A percentile compares a stretch with the other conserved stretches of the same genome.
Evolutionary conservation across 2,888 invertebrate genomes (phyloP).

Genomic region (Epinotia ramella): DNA sequence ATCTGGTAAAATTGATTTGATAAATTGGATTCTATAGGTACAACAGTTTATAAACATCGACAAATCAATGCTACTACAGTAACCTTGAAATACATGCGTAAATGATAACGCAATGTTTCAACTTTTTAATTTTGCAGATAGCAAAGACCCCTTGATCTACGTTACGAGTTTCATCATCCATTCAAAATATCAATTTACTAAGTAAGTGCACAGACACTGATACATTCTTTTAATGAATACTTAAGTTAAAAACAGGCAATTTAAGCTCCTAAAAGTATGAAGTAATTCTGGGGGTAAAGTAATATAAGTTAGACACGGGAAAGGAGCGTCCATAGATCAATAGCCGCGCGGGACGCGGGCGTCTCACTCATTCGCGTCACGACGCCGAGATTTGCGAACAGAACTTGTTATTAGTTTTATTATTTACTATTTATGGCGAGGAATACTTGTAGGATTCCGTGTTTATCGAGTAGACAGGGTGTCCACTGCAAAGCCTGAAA

Average conservation of each 20-base stretch:
- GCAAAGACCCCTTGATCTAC: neutral
- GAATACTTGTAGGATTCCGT: neutral
- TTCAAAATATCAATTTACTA: too few relatives aligned
- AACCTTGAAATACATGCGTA: too few relatives aligned
- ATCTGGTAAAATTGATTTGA: too few relatives aligned
- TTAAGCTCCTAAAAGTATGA: constrained; percentile 5
- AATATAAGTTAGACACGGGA: constrained; percentile 48
- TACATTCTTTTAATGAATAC: neutral
- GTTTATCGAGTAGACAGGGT: neutral
- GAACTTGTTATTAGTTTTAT: constrained; percentile 38
- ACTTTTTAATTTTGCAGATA: neutral
- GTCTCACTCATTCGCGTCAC: constrained; percentile 50
- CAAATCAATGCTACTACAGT: too few relatives aligned
- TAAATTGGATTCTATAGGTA: too few relatives aligned
- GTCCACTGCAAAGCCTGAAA: too few relatives aligned
- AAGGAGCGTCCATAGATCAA: constrained; percentile 48
- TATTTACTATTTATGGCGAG: constrained; percentile 26
- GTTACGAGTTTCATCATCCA: too few relatives aligned
- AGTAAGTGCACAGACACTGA: neutral
- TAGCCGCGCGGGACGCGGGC: constrained; percentile 38
- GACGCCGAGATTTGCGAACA: constrained; percentile 44
- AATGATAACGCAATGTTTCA: neutral
- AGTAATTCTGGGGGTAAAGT: constrained; percentile 8
- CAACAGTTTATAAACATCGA: too few relatives aligned
- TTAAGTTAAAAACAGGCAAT: neutral